These are phyloP conservation scores for Rhagophthalmus giganteus DNA, from an alignment of 2,888 invertebrate species.

Conservation along the genomic window DNA sequence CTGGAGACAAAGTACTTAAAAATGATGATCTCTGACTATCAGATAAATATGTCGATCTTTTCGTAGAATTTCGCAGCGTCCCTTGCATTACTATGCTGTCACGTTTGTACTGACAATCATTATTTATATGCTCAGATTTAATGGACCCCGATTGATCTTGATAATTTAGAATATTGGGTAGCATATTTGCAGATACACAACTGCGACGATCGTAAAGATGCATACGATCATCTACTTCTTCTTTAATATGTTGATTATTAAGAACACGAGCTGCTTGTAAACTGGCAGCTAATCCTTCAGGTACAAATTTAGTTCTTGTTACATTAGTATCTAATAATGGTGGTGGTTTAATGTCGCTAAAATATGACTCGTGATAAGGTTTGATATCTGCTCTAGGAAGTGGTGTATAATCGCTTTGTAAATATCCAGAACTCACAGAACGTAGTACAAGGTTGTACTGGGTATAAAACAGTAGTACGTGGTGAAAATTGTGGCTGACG, in stretches of 20 bases:
- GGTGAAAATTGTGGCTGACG: slow-evolving; percentile 48
- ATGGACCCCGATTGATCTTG: slow-evolving; percentile 41
- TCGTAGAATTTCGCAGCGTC: slow-evolving; percentile 55
- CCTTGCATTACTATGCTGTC: slow-evolving; percentile 59
- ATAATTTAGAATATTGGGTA: slow-evolving; percentile 34
- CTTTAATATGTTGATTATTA: slow-evolving; percentile 50
- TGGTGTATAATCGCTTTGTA: slow-evolving; percentile 58
- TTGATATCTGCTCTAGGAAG: slow-evolving; percentile 72
- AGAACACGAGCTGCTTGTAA: slow-evolving; percentile 80
- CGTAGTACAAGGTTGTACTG: slow-evolving; percentile 44
- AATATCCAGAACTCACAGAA: slow-evolving; percentile 38
- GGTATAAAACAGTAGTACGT: slow-evolving; percentile 51
- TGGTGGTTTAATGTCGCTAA: slow-evolving; percentile 64
- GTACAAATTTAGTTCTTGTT: slow-evolving; percentile 52
- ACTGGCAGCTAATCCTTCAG: slow-evolving; percentile 78
- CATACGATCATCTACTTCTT: slow-evolving; percentile 43
- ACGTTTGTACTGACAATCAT: slow-evolving; percentile 53
- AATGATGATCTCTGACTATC: slow-evolving; percentile 24
- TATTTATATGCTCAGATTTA: slow-evolving; percentile 42
- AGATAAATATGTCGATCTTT: slow-evolving; percentile 40
- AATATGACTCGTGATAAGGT: slow-evolving; percentile 72
- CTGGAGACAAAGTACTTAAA: slow-evolving; percentile 55
- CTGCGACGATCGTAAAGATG: slow-evolving; percentile 40
- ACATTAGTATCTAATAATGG: slow-evolving; percentile 45
- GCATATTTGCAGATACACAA: slow-evolving; percentile 39